Percentiles rank a stretch among this genome's conserved stretches.
Conservation (phyloP, 2,797 vertebrate genomes). For the Poeciliopsis turneri region DNA sequence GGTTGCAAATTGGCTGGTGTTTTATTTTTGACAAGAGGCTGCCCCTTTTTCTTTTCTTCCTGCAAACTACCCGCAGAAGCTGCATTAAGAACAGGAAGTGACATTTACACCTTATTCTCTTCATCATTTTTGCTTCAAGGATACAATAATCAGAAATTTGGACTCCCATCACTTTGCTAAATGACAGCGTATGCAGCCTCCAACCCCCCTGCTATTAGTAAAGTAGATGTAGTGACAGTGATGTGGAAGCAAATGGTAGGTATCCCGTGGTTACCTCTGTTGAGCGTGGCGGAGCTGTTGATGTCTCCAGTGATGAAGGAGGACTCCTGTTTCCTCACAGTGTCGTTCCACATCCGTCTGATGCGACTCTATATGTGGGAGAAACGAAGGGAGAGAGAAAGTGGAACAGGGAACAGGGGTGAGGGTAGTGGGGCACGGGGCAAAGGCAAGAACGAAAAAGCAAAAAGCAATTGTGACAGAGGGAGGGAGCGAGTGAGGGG, state of each 20-base stretch:
- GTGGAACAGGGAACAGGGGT: neutral
- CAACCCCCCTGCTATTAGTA: slow-evolving; percentile 59
- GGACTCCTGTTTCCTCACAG: slow-evolving; percentile 98
- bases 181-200: slow-evolving; percentile 54
- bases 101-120: slow-evolving; percentile 36
- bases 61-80: slow-evolving; percentile 38
- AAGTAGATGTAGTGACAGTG: slow-evolving; percentile 67
- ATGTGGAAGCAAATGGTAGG: slow-evolving; percentile 65
- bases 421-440: slow-evolving; percentile 9
- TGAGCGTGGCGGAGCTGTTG: slow-evolving; percentile 97
- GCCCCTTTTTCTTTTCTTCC: slow-evolving; percentile 11
- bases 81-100: slow-evolving; percentile 17
- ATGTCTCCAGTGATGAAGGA: slow-evolving; percentile 99
- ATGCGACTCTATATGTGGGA: slow-evolving; percentile 89
- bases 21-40: slow-evolving; percentile 36
- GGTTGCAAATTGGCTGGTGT: slow-evolving; percentile 34
- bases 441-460: slow-evolving; percentile 18
- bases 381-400: slow-evolving; percentile 28
- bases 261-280: slow-evolving; percentile 93
- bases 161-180: slow-evolving; percentile 60
- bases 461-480: slow-evolving; percentile 19
- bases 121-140: slow-evolving; percentile 40
- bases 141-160: slow-evolving; percentile 49
- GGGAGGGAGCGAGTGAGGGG: neutral
- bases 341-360: slow-evolving; percentile 99